These are phyloP conservation scores for Sicus ferrugineus DNA, from an alignment of 2,888 invertebrate species.

Conservation along the genomic window DNA sequence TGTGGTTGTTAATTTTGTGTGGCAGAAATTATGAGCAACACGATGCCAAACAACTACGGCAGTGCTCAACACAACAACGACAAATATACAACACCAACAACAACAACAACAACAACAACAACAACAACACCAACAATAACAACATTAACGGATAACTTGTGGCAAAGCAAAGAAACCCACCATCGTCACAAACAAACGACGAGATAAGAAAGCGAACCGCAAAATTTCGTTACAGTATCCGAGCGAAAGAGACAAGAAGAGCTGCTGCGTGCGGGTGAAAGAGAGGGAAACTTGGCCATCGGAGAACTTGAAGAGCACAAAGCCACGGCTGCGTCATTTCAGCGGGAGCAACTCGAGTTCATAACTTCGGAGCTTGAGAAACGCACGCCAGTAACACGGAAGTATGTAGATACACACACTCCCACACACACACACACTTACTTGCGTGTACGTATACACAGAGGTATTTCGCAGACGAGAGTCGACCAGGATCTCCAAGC, in stretches of 20 bases:
- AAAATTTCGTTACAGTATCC: not conserved
- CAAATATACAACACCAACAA: not conserved
- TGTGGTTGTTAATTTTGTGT: constrained; percentile 58
- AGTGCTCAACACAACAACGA: not conserved
- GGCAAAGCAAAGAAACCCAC: not conserved
- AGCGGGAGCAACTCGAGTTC: constrained; percentile 6
- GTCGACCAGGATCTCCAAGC: not conserved
- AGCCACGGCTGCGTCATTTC: not conserved
- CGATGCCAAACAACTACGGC: constrained; percentile 17
- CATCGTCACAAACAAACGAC: not conserved
- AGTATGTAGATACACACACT: no score
- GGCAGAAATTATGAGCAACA: constrained; percentile 56
- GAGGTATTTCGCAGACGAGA: not conserved
- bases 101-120: not conserved
- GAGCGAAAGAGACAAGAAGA: not conserved
- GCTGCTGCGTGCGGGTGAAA: not conserved
- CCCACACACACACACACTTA: constrained; percentile 1
- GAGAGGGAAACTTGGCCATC: not conserved
- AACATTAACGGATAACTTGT: not conserved
- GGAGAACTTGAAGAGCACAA: not conserved
- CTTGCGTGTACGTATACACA: constrained; percentile 10
- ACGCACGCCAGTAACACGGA: constrained; percentile 25
- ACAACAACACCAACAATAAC: not conserved
- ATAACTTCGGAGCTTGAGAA: constrained; percentile 20
- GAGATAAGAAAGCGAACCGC: not conserved